Conservation (phyloP, 1,140 invertebrate species). For the Conus ventricosus region DNA sequence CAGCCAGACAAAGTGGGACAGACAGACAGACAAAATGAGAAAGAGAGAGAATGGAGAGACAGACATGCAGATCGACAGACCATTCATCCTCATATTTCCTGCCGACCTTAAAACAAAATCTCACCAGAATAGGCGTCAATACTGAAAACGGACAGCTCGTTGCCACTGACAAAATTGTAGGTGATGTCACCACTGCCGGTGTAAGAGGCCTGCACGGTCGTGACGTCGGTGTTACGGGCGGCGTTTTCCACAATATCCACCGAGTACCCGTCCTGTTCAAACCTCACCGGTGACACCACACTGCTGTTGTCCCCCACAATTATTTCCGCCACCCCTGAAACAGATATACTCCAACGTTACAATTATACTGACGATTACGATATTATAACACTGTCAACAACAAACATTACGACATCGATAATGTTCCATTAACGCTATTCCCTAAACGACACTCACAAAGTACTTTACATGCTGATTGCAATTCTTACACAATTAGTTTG, state of each 20-base stretch:
- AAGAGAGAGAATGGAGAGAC: not conserved
- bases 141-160: conserved; percentile 58
- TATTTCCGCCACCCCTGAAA: conserved; percentile 59
- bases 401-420: not conserved
- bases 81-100: too few species aligned
- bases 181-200: conserved; percentile 38
- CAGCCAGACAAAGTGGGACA: not conserved
- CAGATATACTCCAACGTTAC: not conserved
- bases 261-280: conserved; percentile 88
- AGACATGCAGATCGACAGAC: not conserved
- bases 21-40: not conserved
- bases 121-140: conserved; percentile 49
- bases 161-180: conserved; percentile 66
- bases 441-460: too few species aligned
- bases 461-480: too few species aligned
- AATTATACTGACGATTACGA: too few species aligned
- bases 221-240: conserved; percentile 78
- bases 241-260: conserved; percentile 87
- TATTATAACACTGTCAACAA: too few species aligned
- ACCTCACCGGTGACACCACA: conserved; percentile 75
- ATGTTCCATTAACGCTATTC: too few species aligned
- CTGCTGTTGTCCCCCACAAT: conserved; percentile 46
- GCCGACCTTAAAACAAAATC: not conserved
- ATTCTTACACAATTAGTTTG: too few species aligned
- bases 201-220: conserved; percentile 38